Evolutionary conservation across 2,888 invertebrate species (phyloP).

Genomic region (Drosophila paucipuncta): DNA sequence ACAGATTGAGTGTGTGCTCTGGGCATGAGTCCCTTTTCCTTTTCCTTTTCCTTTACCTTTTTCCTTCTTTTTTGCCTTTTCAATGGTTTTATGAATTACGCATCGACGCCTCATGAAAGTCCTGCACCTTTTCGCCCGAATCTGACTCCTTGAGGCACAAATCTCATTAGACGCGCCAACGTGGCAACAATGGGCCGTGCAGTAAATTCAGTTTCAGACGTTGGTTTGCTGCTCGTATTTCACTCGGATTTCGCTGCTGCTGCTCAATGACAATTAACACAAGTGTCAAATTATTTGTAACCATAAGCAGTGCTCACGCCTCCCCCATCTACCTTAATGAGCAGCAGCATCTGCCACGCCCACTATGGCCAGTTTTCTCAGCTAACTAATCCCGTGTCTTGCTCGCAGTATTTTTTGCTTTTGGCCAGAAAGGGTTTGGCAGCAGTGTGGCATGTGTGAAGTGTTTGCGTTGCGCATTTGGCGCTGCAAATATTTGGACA

Average conservation of each 20-base stretch:
- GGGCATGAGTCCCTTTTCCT: slow-evolving; percentile 2
- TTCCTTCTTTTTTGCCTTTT: slow-evolving; percentile 65
- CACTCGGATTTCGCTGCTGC: slow-evolving; percentile 38
- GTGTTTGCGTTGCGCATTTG: slow-evolving; percentile 75
- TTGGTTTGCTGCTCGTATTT: slow-evolving; percentile 56
- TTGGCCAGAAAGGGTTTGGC: slow-evolving; percentile 49
- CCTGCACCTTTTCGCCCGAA: slow-evolving; percentile 41
- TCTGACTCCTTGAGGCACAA: slow-evolving; percentile 58
- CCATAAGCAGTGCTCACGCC: slow-evolving; percentile 55
- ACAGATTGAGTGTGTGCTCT: slow-evolving; percentile 12
- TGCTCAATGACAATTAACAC: slow-evolving; percentile 75
- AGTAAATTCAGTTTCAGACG: background rate
- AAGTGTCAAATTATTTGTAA: slow-evolving; percentile 80
- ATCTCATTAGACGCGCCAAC: slow-evolving; percentile 71
- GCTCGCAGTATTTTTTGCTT: no score
- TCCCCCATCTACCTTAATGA: slow-evolving; percentile 17
- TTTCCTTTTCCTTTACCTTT: slow-evolving; percentile 42
- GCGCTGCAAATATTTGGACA: slow-evolving; percentile 73
- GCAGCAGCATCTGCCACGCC: slow-evolving; percentile 27
- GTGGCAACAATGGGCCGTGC: slow-evolving; percentile 45
- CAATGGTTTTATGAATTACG: slow-evolving; percentile 80
- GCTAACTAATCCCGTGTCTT: background rate
- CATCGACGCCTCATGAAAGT: slow-evolving; percentile 72
- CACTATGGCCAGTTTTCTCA: background rate
- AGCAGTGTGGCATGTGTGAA: slow-evolving; percentile 62